phyloP scores from a whole-genome alignment of 2,888 invertebrate genomes.

The Drosophila subsilvestris region DNA sequence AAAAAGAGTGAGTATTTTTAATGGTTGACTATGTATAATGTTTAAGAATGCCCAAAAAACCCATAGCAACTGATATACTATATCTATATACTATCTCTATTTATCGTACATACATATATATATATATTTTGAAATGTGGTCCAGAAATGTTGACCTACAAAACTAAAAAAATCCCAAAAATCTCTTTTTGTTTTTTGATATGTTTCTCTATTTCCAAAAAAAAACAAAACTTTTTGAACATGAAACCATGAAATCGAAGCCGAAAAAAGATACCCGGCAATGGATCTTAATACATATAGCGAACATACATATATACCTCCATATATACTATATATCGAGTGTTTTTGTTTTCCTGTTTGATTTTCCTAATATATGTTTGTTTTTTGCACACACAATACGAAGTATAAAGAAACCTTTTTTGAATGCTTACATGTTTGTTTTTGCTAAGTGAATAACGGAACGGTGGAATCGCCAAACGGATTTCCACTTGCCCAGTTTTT shows the following conservation, averaged over 20 bases:
- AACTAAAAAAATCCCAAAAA: conserved; percentile 53
- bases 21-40: conserved; percentile 75
- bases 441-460: conserved; percentile 52
- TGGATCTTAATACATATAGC: conserved; percentile 49
- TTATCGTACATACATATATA: conserved; percentile 3
- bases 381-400: conserved; percentile 65
- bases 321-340: conserved; percentile 45
- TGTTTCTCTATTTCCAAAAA: conserved; percentile 70
- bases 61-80: conserved; percentile 54
- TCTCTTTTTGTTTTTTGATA: conserved; percentile 74
- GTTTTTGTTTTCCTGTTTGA: conserved; percentile 24
- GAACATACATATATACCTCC: conserved; percentile 29
- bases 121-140: conserved; percentile 59
- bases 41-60: conserved; percentile 71
- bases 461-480: conserved; percentile 28
- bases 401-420: conserved; percentile 60
- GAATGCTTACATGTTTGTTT: conserved; percentile 81
- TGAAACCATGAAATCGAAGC: conserved; percentile 21
- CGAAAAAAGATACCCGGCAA: conserved; percentile 57
- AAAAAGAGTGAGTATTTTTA: conserved; percentile 84
- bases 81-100: conserved; percentile 38
- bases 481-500: conserved; percentile 40
- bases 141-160: conserved; percentile 52
- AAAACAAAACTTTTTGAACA: conserved; percentile 45
- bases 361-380: conserved; percentile 38